Conservation (phyloP, 1,140 invertebrate species). For the Ganaspis sp. region DNA sequence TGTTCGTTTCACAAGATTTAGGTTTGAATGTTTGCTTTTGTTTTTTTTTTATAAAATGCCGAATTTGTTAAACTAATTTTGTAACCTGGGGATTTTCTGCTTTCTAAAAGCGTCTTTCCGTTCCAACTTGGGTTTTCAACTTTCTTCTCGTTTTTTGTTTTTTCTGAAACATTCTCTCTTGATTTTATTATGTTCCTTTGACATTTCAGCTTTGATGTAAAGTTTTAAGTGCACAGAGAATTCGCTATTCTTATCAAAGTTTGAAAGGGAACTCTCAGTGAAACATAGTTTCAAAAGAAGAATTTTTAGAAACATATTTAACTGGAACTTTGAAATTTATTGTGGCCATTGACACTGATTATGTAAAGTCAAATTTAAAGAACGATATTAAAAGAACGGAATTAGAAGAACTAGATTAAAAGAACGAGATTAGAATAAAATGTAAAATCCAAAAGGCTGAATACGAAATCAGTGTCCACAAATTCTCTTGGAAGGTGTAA, state of each 20-base stretch:
- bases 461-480: too few species aligned
- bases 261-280: background rate
- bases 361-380: too few species aligned
- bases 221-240: conserved; percentile 14
- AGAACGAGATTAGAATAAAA: too few species aligned
- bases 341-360: too few species aligned
- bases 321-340: too few species aligned
- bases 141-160: background rate
- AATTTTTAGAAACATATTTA: background rate
- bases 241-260: conserved; percentile 2
- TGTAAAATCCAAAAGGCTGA: too few species aligned
- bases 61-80: background rate
- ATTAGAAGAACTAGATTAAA: too few species aligned
- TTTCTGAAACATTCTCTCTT: background rate
- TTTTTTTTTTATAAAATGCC: background rate
- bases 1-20: too few species aligned
- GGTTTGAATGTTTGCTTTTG: too few species aligned
- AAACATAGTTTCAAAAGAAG: background rate
- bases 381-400: too few species aligned
- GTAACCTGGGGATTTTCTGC: background rate
- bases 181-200: conserved; percentile 10
- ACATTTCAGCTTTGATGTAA: background rate
- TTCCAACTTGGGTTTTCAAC: background rate
- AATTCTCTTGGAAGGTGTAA: background rate
- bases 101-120: background rate